Base-by-base conservation (phyloP, 2,113 vertebrate genomes). In the Colossoma macropomum region DNA sequence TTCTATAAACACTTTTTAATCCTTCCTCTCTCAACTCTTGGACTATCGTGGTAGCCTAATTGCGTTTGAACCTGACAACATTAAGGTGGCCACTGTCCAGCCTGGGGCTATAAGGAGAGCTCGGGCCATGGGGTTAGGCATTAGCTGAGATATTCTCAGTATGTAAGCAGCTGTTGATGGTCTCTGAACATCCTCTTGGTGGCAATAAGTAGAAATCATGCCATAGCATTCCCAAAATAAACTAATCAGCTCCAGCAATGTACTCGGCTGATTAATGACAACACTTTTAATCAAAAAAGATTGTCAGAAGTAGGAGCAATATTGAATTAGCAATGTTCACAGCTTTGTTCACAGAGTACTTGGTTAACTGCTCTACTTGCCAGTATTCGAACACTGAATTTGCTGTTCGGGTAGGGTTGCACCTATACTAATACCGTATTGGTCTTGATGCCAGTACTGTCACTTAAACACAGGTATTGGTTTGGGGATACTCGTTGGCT, bases 1-100 rank as follows among this genome's bases (percentile, higher is more conserved):
- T 69, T 70, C 73, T 82, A 82, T 82, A 82, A 82, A 69, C 81
- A 82, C 48, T 28, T 56, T 56, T 21, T 15, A 82, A 56, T 30
- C 34, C 13, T 19, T 70, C 23, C 28, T 60, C 68, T 80, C 52
- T 2, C 10, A 69, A 28, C 45, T 54, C 56, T 75, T 41, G 23
- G 30, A 66, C 25, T 1, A 3, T 73, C 66, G 6, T 32, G 28
- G 9, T 23, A 56, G 28, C 23, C 34, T 41, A 71, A 71, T 71
- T 71, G 68, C 12, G 28, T 70, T 38, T 25, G 16, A 25, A 13
- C 30, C 30, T 30, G 17, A 32, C 17, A 41, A 30, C 60, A 30
- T 65, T 52, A 59, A 74, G 59, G 34, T 41, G 23, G 13, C 45
- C n/a, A 56, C 45, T 34, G 15, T 32, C 52, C 48, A 56, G 60